phyloP scores from a whole-genome alignment of 2,113 vertebrate genomes.

The Ivindomyrus marchei region DNA sequence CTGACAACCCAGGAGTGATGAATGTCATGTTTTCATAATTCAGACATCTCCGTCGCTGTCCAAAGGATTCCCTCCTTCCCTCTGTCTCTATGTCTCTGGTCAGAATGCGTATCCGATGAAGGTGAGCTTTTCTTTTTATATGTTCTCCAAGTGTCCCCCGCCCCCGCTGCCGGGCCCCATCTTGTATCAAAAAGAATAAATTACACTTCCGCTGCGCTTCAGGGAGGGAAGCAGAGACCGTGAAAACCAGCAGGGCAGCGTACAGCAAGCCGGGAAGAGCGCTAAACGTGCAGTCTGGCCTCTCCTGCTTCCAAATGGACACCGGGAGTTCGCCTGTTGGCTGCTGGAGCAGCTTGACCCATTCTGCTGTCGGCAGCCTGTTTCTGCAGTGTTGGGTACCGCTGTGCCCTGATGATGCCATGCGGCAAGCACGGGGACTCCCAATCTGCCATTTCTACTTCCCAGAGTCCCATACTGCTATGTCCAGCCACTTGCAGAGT shows the following conservation, averaged over 20 bases:
- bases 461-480: background rate
- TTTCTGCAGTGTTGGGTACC: background rate
- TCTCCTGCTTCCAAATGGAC: background rate
- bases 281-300: background rate
- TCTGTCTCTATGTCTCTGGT: background rate
- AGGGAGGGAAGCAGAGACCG: background rate
- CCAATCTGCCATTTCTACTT: background rate
- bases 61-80: background rate
- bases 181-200: background rate
- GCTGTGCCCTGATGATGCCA: background rate
- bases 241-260: background rate
- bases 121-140: background rate
- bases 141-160: background rate
- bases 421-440: background rate
- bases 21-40: constrained; percentile 12
- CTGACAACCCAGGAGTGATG: constrained; percentile 3
- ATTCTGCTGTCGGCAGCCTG: background rate
- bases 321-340: background rate
- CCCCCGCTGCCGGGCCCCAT: background rate
- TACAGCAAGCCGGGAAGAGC: background rate
- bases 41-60: background rate
- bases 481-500: background rate
- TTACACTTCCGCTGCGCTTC: background rate
- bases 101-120: background rate
- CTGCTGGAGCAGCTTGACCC: background rate